Percentiles rank a stretch among this genome's conserved stretches.
These are phyloP conservation scores for Falco berigora DNA, from an alignment of 2,797 vertebrate genomes.

Conservation along the genomic window DNA sequence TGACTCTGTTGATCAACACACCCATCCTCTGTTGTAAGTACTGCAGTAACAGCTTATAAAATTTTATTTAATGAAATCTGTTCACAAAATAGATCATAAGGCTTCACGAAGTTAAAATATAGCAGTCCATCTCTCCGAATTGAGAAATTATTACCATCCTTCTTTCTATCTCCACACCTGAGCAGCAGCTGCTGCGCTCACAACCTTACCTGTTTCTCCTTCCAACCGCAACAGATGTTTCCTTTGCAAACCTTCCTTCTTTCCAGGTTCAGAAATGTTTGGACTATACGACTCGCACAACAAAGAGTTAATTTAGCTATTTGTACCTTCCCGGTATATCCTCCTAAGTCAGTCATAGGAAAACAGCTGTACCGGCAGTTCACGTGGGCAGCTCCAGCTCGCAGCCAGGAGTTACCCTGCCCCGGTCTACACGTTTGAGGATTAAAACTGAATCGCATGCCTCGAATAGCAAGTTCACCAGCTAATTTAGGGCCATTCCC, in stretches of 20 bases:
- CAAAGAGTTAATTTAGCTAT: background rate
- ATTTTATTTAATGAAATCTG: background rate
- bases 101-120: background rate
- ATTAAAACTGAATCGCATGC: background rate
- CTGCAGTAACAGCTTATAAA: background rate
- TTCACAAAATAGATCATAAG: background rate
- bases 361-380: background rate
- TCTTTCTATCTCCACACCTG: background rate
- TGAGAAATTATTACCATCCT: background rate
- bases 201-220: background rate
- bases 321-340: background rate
- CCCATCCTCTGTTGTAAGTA: background rate
- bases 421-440: background rate
- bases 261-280: background rate
- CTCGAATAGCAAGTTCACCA: background rate
- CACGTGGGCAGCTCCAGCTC: fast-evolving
- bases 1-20: background rate
- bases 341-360: background rate
- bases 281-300: background rate
- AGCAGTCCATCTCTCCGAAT: background rate
- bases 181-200: background rate
- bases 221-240: background rate
- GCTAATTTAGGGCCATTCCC: background rate
- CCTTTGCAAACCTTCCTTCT: background rate
- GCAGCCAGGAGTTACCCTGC: fast-evolving